Conservation (phyloP, 2,888 invertebrate species). For the Fragum fragum region DNA sequence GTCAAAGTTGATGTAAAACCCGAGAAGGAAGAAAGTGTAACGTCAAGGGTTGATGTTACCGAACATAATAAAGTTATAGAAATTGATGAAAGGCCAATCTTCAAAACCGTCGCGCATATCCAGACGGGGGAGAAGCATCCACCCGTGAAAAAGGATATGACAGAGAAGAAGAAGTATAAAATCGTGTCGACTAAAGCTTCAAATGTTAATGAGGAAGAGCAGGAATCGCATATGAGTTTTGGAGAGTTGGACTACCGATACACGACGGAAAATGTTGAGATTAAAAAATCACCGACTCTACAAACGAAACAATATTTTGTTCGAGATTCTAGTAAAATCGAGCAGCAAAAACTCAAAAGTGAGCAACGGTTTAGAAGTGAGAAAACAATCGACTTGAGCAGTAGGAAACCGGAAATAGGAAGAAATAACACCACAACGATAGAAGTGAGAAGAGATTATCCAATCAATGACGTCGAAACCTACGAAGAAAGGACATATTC, state of each 20-base stretch:
- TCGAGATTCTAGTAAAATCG: slow-evolving; percentile 43
- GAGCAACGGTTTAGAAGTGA: slow-evolving; percentile 47
- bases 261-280: slow-evolving; percentile 62
- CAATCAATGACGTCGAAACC: slow-evolving; percentile 5
- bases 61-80: slow-evolving; percentile 38
- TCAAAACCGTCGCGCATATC: slow-evolving; percentile 72
- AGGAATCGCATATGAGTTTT: slow-evolving; percentile 61
- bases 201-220: slow-evolving; percentile 51
- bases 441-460: slow-evolving; percentile 21
- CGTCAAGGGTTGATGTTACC: slow-evolving; percentile 30
- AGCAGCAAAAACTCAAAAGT: not conserved
- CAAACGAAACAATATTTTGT: slow-evolving; percentile 57
- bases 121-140: slow-evolving; percentile 65
- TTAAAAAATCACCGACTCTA: slow-evolving; percentile 45
- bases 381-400: slow-evolving; percentile 48
- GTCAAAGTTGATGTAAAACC: slow-evolving; percentile 69
- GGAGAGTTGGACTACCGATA: slow-evolving; percentile 61
- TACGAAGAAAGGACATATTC: slow-evolving; percentile 54
- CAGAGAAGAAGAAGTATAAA: slow-evolving; percentile 63
- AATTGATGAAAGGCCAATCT: slow-evolving; percentile 65
- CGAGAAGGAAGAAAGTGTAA: slow-evolving; percentile 36
- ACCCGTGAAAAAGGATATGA: slow-evolving; percentile 49
- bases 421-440: slow-evolving; percentile 28
- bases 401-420: not conserved
- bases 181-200: slow-evolving; percentile 67